Conservation (phyloP, 2,113 vertebrate species). For the Entelurus aequoreus region DNA sequence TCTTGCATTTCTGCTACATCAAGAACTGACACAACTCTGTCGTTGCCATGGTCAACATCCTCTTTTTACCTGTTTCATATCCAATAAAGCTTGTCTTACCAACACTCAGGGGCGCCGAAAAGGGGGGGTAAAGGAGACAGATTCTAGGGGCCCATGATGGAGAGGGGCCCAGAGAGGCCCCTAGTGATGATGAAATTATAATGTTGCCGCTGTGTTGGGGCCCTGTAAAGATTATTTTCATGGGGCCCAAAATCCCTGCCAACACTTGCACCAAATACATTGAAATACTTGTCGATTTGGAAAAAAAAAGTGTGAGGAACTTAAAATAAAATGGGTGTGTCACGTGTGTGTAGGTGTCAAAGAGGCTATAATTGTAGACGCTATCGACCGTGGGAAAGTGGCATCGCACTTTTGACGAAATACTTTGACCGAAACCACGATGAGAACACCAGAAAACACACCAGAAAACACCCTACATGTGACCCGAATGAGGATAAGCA, state of each 20-base stretch:
- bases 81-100: background rate
- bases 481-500: too few species aligned
- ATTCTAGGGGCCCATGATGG: too few species aligned
- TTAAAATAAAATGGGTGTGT: conserved; percentile 33
- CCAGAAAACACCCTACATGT: background rate
- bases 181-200: too few species aligned
- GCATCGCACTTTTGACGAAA: conserved; percentile 18
- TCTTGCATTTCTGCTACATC: conserved; percentile 31
- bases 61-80: background rate
- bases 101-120: too few species aligned
- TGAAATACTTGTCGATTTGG: conserved; percentile 19
- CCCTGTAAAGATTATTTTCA: too few species aligned
- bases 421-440: conserved; percentile 43
- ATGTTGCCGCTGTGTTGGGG: too few species aligned
- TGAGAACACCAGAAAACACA: conserved; percentile 6
- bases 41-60: conserved; percentile 26
- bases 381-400: conserved; percentile 65
- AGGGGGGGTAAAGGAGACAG: too few species aligned
- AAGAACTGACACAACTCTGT: background rate
- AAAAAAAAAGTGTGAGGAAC: conserved; percentile 23
- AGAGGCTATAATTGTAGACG: conserved; percentile 17
- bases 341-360: conserved; percentile 27
- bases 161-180: too few species aligned
- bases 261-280: background rate
- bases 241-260: too few species aligned